These are phyloP conservation scores for Semotilus atromaculatus DNA, from an alignment of 2,797 vertebrate genomes.

Conservation along the genomic window DNA sequence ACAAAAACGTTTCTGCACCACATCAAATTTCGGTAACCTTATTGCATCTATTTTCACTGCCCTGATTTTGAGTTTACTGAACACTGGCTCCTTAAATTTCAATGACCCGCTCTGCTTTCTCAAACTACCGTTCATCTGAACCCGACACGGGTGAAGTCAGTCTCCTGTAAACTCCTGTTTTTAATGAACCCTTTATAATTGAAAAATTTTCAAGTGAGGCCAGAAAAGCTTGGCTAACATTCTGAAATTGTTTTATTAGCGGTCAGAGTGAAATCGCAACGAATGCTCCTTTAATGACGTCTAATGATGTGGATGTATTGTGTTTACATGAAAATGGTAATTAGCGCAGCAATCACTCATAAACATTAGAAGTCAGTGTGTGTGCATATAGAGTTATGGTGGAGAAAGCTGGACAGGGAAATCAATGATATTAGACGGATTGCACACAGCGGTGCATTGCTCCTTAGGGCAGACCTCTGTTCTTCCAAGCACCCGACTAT, in stretches of 20 bases:
- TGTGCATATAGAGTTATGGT: neutral
- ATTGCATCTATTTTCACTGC: slow-evolving; percentile 1
- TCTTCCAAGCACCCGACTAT: slow-evolving; percentile 47
- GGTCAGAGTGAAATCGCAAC: slow-evolving; percentile 42
- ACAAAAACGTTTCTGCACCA: slow-evolving; percentile 21
- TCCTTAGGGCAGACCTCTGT: slow-evolving; percentile 40
- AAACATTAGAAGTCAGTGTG: slow-evolving; percentile 9
- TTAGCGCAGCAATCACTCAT: slow-evolving; percentile 42
- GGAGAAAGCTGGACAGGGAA: slow-evolving; percentile 27
- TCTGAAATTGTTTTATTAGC: slow-evolving; percentile 47
- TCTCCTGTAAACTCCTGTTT: slow-evolving; percentile 30
- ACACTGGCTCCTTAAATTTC: slow-evolving; percentile 23
- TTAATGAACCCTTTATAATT: slow-evolving; percentile 53
- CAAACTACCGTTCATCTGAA: slow-evolving; percentile 33
- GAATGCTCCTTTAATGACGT: slow-evolving; percentile 47
- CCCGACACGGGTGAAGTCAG: slow-evolving; percentile 29
- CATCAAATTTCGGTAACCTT: slow-evolving; percentile 17
- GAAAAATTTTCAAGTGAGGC: slow-evolving; percentile 24
- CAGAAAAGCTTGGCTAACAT: slow-evolving; percentile 29
- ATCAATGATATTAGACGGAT: slow-evolving; percentile 39
- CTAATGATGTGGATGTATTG: slow-evolving; percentile 53
- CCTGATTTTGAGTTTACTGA: slow-evolving; percentile 17
- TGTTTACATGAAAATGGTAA: slow-evolving; percentile 49
- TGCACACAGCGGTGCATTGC: slow-evolving; percentile 46
- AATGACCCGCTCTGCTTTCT: slow-evolving; percentile 34